Percentiles rank a stretch among this genome's conserved stretches.
Conservation (phyloP, 23 tunicate species). For the Ascidia mentula region DNA sequence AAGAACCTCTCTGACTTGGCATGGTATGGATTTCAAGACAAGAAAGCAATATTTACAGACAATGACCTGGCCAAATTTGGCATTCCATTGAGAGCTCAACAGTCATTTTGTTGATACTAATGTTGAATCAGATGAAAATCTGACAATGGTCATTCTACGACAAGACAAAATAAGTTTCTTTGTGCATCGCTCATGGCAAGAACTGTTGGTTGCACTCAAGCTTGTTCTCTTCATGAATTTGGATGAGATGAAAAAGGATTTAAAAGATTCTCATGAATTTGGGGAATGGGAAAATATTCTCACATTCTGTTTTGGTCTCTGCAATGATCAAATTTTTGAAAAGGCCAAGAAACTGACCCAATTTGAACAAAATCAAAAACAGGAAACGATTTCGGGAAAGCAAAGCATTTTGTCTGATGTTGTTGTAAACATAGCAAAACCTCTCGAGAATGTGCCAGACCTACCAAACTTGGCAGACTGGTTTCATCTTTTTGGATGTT, state of each 20-base stretch:
- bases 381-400: too few species aligned
- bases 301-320: background rate
- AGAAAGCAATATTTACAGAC: background rate
- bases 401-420: background rate
- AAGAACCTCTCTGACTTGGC: background rate
- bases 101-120: background rate
- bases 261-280: background rate
- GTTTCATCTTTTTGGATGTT: conserved; percentile 5
- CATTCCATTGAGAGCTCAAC: background rate
- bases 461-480: background rate
- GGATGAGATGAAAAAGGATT: background rate
- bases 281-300: background rate
- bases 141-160: background rate
- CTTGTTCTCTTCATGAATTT: background rate
- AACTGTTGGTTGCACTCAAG: conserved; percentile 3
- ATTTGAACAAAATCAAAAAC: too few species aligned
- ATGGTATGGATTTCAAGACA: background rate
- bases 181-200: conserved; percentile 9
- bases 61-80: background rate
- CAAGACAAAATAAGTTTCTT: background rate
- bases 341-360: background rate
- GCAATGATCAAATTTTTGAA: background rate
- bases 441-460: too few species aligned
- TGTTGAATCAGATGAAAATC: background rate
- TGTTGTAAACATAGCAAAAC: too few species aligned